Evolutionary conservation across 2,888 invertebrate genomes (phyloP).

Genomic region (Cremastinae sp.): DNA sequence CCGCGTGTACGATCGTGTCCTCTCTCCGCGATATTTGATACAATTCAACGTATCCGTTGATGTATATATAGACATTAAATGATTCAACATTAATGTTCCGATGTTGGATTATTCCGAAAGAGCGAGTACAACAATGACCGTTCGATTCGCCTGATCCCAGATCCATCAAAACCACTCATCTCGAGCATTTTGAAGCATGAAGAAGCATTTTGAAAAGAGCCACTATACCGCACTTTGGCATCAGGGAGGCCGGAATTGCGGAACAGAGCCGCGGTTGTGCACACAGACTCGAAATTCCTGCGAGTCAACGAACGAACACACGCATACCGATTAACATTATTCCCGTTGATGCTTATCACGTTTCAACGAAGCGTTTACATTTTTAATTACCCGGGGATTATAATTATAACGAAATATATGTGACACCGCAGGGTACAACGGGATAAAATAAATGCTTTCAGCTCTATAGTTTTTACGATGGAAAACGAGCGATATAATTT

Average conservation of each 20-base stretch:
- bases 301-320: too few species aligned
- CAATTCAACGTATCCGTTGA: too few species aligned
- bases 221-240: neutral
- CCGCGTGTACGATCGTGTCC: conserved; percentile 33
- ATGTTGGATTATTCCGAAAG: conserved; percentile 68
- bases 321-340: too few species aligned
- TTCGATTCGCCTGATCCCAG: conserved; percentile 72
- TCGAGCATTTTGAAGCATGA: conserved; percentile 53
- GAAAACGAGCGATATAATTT: too few species aligned
- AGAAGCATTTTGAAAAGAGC: conserved; percentile 12
- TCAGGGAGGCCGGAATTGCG: neutral
- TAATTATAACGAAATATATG: too few species aligned
- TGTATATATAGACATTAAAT: conserved; percentile 36
- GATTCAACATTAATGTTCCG: conserved; percentile 67
- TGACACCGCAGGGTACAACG: too few species aligned
- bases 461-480: too few species aligned
- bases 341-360: too few species aligned
- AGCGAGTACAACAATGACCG: conserved; percentile 73
- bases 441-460: too few species aligned
- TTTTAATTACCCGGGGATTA: too few species aligned
- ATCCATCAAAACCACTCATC: conserved; percentile 67
- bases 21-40: neutral
- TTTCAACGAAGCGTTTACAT: too few species aligned
- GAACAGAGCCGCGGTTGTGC: neutral
- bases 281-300: neutral